phyloP scores from a whole-genome alignment of 1,140 invertebrate genomes.

The Lordiphosa stackelbergi region DNA sequence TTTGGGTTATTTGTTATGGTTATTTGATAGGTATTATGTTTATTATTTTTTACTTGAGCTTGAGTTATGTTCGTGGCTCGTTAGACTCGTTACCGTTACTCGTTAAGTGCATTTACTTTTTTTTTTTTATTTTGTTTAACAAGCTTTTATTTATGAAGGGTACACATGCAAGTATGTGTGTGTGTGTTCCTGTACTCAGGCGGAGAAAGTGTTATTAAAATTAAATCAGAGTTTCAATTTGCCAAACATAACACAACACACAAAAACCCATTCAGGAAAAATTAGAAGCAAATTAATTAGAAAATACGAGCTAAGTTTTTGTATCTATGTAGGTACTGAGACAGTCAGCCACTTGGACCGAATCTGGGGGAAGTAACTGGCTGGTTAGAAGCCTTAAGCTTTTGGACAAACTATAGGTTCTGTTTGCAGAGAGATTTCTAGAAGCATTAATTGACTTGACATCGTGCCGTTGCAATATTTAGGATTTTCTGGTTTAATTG shows the following conservation, averaged over 20 bases:
- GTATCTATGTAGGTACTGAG: no score
- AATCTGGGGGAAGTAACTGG: no score
- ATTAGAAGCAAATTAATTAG: no score
- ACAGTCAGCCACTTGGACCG: no score
- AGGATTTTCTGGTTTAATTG: no score
- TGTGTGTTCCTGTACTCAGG: slow-evolving; percentile 10
- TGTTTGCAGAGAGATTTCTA: no score
- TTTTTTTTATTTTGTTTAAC: slow-evolving; percentile 15
- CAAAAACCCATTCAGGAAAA: no score
- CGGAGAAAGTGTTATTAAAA: slow-evolving; percentile 66
- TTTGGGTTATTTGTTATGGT: slow-evolving; percentile 20
- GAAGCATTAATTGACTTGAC: no score
- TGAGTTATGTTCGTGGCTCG: slow-evolving; percentile 33
- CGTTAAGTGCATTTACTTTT: slow-evolving; percentile 23
- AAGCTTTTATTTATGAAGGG: slow-evolving; percentile 36
- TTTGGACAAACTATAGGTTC: no score
- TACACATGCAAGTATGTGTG: slow-evolving; percentile 44
- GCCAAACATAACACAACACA: slow-evolving; percentile 5
- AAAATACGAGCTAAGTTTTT: no score
- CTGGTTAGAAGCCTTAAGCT: no score
- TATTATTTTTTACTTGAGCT: slow-evolving; percentile 36
- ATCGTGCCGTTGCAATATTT: no score
- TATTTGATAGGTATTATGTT: slow-evolving; percentile 20
- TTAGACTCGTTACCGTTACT: slow-evolving; percentile 39
- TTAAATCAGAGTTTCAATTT: slow-evolving; percentile 42